Base-by-base conservation (phyloP, 1,140 invertebrate genomes). In the Drosophila busckii region DNA sequence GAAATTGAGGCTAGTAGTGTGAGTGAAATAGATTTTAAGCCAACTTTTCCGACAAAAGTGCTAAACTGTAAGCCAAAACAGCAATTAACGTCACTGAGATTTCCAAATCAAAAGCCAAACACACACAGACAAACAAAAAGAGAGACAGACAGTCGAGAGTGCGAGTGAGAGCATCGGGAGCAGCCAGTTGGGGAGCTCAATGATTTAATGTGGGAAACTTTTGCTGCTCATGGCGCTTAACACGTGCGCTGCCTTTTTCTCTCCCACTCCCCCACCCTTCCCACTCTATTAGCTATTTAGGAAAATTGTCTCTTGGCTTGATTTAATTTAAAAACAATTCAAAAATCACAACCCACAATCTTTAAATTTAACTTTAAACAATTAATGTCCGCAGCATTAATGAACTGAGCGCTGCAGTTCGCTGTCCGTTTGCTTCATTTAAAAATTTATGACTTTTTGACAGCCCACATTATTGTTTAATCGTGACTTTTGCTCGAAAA, bases 381-480 rank as follows among this genome's bases (percentile, higher is more conserved):
- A n/a, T n/a, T n/a, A n/a, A n/a, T n/a, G n/a, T n/a, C n/a, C n/a
- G n/a, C n/a, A n/a, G n/a, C n/a, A n/a, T n/a, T n/a, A n/a, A n/a
- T n/a, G n/a, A 50, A 25, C 23, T 35, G 12, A 10, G 12, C 19
- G 6, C 34, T 53, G 7, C 38, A 35, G 2, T 29, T 20, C 34
- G 62, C 29, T 37, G 37, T 25, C 25, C 48, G 26, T 42, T 61
- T 32, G 67, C 48, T 82, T 83, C 76, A 82, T 83, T 82, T 59
- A 70, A 56, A 40, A 83, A 82, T 82, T 82, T 82, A 82, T 83
- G 75, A 83, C 70, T 82, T 76, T 83, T 82, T 82, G 75, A 82
- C 75, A 82, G 65, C 75, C 75, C 75, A 82, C 75, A 82, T 82
- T 82, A 82, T 82, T 75, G 70, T 82, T 82, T 83, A 82, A 82